phyloP scores from a whole-genome alignment of 37 sponge, comb jelly and placozoan genomes.

The Amphimedon queenslandica region DNA sequence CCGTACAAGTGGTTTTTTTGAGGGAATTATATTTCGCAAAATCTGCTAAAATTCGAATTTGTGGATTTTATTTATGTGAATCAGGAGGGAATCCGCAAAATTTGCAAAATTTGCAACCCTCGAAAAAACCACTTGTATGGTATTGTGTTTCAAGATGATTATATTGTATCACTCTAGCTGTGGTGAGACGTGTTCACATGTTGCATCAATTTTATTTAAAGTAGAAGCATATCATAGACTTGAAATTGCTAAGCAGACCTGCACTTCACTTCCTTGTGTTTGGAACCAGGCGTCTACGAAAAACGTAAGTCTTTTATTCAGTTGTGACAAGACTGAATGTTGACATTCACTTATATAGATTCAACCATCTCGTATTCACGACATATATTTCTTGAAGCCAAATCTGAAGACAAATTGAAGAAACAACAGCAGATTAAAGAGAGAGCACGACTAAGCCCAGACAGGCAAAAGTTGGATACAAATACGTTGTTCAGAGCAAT shows the following conservation, averaged over 20 bases:
- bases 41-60: too few species aligned
- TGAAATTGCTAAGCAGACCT: conserved; percentile 6
- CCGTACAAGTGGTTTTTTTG: too few species aligned
- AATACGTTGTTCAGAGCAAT: background rate
- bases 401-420: too few species aligned
- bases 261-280: background rate
- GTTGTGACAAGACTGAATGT: background rate
- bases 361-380: background rate
- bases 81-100: too few species aligned
- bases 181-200: conserved; percentile 28
- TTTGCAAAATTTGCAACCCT: too few species aligned
- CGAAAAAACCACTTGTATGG: too few species aligned
- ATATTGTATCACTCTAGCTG: background rate
- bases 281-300: conserved; percentile 10
- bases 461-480: conserved; percentile 9
- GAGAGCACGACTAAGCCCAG: too few species aligned
- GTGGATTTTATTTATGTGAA: too few species aligned
- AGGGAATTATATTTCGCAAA: too few species aligned
- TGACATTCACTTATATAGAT: background rate
- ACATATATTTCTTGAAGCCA: background rate
- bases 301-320: conserved; percentile 5
- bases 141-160: too few species aligned
- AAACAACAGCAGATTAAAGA: too few species aligned
- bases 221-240: conserved; percentile 15
- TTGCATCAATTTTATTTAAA: conserved; percentile 25